Evolutionary conservation across 2,888 invertebrate species (phyloP), one percentile per base, ranked within the genome.

Genomic region (Drosophila merina): DNA sequence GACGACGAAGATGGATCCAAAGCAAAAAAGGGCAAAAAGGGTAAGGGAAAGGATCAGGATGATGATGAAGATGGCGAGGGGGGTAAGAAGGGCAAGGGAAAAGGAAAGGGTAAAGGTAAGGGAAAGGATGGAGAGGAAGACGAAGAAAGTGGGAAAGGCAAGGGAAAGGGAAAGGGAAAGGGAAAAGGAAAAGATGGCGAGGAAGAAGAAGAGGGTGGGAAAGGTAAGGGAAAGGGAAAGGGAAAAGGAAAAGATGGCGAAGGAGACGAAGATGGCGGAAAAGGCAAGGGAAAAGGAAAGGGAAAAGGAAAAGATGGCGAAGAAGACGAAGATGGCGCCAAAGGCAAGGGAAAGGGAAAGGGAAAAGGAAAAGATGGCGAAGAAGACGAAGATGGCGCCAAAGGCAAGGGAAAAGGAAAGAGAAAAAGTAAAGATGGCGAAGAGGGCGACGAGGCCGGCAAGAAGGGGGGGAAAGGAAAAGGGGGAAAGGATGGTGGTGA

Each of bases 241-340:
- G 20, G 12, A 28, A 54, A 20, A 20, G 20, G 20, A 20, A 20
- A 20, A 20, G 20, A 20, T 20, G 20, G 20, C 20, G 20, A 20
- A 20, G 20, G 20, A 20, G 20, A 20, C 20, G 20, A 20, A 20
- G 20, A 20, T 20, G 20, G 20, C 20, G 20, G 20, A 1, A 20
- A 20, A 20, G 20, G 20, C 20, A 20, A 20, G 20, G 20, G 20
- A 20, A 20, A 20, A 20, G 20, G 42, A 7, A 42, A 42, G 8
- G 42, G 42, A 2, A 20, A 20, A n/a, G 25, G 31, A 20, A 68
- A 60, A 12, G 57, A 63, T 36, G 48, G 40, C 9, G 47, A 52
- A 6, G 26, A 40, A 12, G 40, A 52, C 4, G 28, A 6, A 1
- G 51, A 40, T 3, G 20, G 20, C 20, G 20, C 20, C 20, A 20